phyloP scores from a whole-genome alignment of 2,888 invertebrate species.

The Chesias legatella region DNA sequence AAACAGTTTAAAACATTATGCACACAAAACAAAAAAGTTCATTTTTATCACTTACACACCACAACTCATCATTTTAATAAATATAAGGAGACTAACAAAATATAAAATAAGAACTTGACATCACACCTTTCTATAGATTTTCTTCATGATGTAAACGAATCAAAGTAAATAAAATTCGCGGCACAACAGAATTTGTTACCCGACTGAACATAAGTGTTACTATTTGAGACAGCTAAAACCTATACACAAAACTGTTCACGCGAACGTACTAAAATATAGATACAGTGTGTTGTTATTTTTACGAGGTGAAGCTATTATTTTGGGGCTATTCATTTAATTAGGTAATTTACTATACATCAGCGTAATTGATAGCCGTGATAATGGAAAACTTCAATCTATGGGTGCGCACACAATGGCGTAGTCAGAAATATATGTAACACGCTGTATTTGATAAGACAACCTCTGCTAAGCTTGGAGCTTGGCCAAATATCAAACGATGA shows the following conservation, averaged over 20 bases:
- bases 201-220: conserved; percentile 53
- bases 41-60: no score
- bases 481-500: conserved; percentile 65
- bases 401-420: conserved; percentile 3
- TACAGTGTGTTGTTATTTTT: conserved; percentile 58
- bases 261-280: conserved; percentile 56
- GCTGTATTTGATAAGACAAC: conserved; percentile 55
- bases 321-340: conserved; percentile 27
- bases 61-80: no score
- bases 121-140: conserved; percentile 22
- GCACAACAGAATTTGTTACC: conserved; percentile 42
- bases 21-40: no score
- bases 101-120: no score
- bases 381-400: conserved; percentile 9
- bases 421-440: conserved; percentile 43
- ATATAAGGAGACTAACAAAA: no score
- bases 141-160: conserved; percentile 21
- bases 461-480: conserved; percentile 54
- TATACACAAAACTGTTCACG: conserved; percentile 57
- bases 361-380: conserved; percentile 13
- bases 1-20: conserved; percentile 44
- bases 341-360: conserved; percentile 23
- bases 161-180: conserved; percentile 11
- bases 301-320: conserved; percentile 24
- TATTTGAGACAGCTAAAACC: conserved; percentile 49